phyloP scores from a whole-genome alignment of 2,113 vertebrate species.

The Lamprotornis superbus region DNA sequence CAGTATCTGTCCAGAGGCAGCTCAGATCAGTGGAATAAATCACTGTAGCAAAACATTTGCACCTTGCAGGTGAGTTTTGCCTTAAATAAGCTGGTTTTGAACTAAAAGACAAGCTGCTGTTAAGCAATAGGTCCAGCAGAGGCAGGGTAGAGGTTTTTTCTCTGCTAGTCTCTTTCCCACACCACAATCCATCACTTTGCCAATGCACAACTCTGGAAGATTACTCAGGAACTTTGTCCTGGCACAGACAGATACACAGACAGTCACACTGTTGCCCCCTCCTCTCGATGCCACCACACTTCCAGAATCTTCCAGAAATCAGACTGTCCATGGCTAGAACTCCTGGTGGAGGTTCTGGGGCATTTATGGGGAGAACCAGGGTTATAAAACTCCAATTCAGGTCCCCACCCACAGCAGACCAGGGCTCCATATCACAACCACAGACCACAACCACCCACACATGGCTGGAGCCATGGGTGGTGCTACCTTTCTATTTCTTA shows the following conservation, averaged over 20 bases:
- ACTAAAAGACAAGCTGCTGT: not conserved
- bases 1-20: not conserved
- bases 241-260: not conserved
- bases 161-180: not conserved
- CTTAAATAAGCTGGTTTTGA: not conserved
- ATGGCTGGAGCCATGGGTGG: not conserved
- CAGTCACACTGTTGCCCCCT: not conserved
- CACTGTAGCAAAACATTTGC: not conserved
- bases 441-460: not conserved
- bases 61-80: not conserved
- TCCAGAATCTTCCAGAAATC: not conserved
- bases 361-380: not conserved
- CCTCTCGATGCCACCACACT: rapidly evolving
- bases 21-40: not conserved
- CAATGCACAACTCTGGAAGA: rapidly evolving
- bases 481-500: not conserved
- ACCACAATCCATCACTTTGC: rapidly evolving
- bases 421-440: not conserved
- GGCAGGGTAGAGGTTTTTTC: not conserved
- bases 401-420: not conserved
- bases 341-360: not conserved
- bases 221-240: not conserved
- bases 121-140: not conserved
- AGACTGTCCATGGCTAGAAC: not conserved
- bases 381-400: not conserved